Base-by-base conservation (phyloP, 2,888 invertebrate genomes). In the Plebejus argus region DNA sequence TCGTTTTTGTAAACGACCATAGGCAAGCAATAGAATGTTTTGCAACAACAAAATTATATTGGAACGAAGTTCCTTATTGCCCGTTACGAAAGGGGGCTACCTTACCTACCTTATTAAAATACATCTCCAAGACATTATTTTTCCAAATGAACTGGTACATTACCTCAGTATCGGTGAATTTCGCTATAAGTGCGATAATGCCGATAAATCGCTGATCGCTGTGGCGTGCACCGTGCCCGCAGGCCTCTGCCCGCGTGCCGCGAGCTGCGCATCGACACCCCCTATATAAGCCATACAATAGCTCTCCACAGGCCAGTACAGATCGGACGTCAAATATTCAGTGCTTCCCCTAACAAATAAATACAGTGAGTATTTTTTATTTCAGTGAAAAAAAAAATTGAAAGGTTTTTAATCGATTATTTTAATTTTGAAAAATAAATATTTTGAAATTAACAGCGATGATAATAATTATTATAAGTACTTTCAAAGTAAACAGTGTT, bases 211-310 rank as follows among this genome's bases (percentile, higher is more conserved):
- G 79, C 77, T 45, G 4, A 76, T 39, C 76, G 72, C 75, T 72
- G 39, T 4, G 49, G 77, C 75, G 78, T 77, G 18, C 45, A 58
- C 53, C 39, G 10, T 61, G 58, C 20, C 35, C 75, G 23, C 78
- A 15, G 70, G 45, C 78, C 78, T 78, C 39, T 56, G 79, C 84
- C 82, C 79, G 79, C 45, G 83, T 82, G 84, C 85, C 77, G 83
- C 82, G 79, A 72, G 82, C 83, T 82, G 82, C 78, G 81, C 81
- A 81, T 79, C 79, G 81, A 79, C 85, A 77, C 86, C 89, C 89
- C 85, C 89, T 90, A 91, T 91, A 91, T 88, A 90, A 91, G 86
- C 86, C 84, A 82, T 79, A 85, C 84, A 80, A 82, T 85, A 82
- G 80, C 78, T 81, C 79, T 79, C 80, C 78, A 79, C 79, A 83